phyloP scores from a whole-genome alignment of 2,113 vertebrate genomes.

The Dermatemys mawii region DNA sequence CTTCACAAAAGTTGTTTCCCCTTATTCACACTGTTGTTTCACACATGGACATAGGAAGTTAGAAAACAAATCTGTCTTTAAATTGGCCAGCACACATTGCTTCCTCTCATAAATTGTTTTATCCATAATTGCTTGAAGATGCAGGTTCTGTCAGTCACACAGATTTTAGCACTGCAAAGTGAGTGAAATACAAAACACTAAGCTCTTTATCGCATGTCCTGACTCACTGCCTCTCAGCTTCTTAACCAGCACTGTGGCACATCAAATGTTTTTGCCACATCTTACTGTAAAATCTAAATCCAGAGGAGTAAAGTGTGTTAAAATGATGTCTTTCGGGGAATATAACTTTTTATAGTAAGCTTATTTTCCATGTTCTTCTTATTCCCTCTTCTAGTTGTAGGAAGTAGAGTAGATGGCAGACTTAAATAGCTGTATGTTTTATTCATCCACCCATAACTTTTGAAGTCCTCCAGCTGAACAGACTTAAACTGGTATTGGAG shows the following conservation, averaged over 20 bases:
- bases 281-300: background rate
- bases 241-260: background rate
- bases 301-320: background rate
- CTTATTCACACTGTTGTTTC: background rate
- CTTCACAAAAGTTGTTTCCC: background rate
- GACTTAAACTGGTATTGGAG: background rate
- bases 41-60: background rate
- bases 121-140: background rate
- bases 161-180: background rate
- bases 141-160: background rate
- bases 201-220: background rate
- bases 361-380: background rate
- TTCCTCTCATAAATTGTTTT: background rate
- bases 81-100: background rate
- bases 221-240: background rate
- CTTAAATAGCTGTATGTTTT: background rate
- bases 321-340: background rate
- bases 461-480: background rate
- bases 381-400: background rate
- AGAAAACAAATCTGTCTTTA: background rate
- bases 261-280: background rate
- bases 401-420: background rate
- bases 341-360: background rate
- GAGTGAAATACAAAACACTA: background rate
- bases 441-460: background rate